Conservation (phyloP, 2,113 vertebrate species). For the Osmerus eperlanus region DNA sequence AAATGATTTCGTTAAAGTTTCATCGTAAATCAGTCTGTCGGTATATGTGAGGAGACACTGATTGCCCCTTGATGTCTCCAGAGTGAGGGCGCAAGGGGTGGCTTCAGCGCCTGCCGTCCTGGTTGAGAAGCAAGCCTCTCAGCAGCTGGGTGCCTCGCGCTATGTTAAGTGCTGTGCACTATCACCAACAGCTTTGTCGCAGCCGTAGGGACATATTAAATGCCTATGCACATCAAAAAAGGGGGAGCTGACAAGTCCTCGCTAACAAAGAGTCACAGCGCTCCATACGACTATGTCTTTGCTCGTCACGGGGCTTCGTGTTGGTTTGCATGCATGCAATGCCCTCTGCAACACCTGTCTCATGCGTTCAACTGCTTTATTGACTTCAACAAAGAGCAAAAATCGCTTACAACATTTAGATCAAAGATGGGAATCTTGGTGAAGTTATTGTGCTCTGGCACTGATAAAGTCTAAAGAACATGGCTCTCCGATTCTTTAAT, state of each 20-base stretch:
- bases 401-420: constrained; percentile 14
- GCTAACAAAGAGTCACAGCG: constrained; percentile 18
- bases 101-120: constrained; percentile 64
- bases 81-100: constrained; percentile 59
- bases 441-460: not conserved
- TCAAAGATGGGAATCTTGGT: constrained; percentile 3
- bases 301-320: constrained; percentile 2
- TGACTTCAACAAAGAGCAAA: constrained; percentile 18
- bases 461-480: not conserved
- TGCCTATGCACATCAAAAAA: constrained; percentile 34
- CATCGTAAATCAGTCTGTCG: constrained; percentile 84
- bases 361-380: not conserved
- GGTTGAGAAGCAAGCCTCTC: constrained; percentile 51
- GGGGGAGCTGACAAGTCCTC: constrained; percentile 21
- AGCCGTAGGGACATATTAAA: constrained; percentile 32
- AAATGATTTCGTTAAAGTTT: constrained; percentile 91
- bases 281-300: not conserved
- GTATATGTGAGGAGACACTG: constrained; percentile 80
- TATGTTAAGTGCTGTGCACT: constrained; percentile 37
- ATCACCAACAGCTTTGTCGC: constrained; percentile 27
- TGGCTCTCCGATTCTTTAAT: not conserved
- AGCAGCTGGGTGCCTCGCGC: constrained; percentile 53
- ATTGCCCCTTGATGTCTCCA: constrained; percentile 75
- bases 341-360: constrained; percentile 12
- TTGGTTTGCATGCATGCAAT: not conserved